These are phyloP conservation scores for Meganola albula DNA, from an alignment of 2,888 invertebrate genomes.

Conservation along the genomic window DNA sequence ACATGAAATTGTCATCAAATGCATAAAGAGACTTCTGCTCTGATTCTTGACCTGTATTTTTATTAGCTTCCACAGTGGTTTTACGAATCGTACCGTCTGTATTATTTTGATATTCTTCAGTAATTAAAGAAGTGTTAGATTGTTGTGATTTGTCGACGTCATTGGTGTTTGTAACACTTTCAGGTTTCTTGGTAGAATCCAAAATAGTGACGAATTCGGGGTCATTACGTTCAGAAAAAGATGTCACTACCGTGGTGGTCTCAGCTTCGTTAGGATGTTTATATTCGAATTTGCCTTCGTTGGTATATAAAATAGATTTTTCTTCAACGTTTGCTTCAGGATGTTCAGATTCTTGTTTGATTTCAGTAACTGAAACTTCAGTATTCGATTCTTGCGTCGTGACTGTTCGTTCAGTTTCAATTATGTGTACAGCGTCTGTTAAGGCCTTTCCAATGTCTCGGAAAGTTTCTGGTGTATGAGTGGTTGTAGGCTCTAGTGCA, in stretches of 20 bases:
- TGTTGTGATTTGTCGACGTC: constrained; percentile 23
- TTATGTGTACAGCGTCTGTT: constrained; percentile 3
- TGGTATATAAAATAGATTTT: constrained; percentile 28
- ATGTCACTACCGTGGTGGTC: constrained; percentile 37
- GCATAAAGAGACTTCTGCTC: constrained; percentile 49
- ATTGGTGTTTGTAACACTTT: constrained; percentile 42
- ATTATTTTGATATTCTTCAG: too few species aligned
- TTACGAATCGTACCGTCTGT: too few species aligned
- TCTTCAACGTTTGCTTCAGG: constrained; percentile 19
- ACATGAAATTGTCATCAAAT: constrained; percentile 33
- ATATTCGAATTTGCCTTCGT: constrained; percentile 25
- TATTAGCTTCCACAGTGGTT: too few species aligned
- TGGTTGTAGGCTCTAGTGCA: constrained; percentile 5
- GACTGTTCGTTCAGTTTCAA: constrained; percentile 4
- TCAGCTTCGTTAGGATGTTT: constrained; percentile 27
- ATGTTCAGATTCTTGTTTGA: constrained; percentile 23
- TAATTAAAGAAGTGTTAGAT: too few species aligned
- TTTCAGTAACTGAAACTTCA: constrained; percentile 11
- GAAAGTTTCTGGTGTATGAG: not conserved
- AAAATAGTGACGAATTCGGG: too few species aligned
- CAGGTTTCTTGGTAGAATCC: too few species aligned
- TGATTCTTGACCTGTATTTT: constrained; percentile 31
- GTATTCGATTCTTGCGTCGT: constrained; percentile 7
- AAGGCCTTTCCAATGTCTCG: not conserved
- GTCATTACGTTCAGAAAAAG: constrained; percentile 41